These are phyloP conservation scores for Hirtodrosophila trivittata DNA, from an alignment of 2,888 invertebrate genomes.

Conservation along the genomic window DNA sequence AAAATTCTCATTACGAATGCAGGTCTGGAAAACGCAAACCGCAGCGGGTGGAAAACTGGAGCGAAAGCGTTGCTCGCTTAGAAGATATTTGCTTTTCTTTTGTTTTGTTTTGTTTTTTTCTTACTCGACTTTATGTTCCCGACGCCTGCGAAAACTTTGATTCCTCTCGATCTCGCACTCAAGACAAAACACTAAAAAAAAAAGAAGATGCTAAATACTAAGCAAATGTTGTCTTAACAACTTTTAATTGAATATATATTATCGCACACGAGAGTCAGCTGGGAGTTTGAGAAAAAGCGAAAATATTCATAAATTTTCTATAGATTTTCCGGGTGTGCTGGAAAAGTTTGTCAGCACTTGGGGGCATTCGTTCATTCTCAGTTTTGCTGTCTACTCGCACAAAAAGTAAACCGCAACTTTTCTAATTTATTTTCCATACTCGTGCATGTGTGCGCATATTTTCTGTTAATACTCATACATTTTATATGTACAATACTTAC, in stretches of 20 bases:
- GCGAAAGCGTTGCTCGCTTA: conserved; percentile 18
- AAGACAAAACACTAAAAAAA: conserved; percentile 12
- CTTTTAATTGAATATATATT: conserved; percentile 73
- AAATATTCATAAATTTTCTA: conserved; percentile 73
- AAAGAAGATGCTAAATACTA: conserved; percentile 51
- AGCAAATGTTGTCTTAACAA: conserved; percentile 65
- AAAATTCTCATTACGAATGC: conserved; percentile 69
- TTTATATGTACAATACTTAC: conserved; percentile 74
- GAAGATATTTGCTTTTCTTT: conserved; percentile 31
- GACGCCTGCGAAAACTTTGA: conserved; percentile 64
- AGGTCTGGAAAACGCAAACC: conserved; percentile 32
- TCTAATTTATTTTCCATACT: conserved; percentile 74
- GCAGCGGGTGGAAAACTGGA: conserved; percentile 11
- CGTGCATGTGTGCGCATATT: conserved; percentile 46
- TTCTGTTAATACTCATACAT: conserved; percentile 50
- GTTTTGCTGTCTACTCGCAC: conserved; percentile 16
- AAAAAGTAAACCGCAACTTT: conserved; percentile 65
- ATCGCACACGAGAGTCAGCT: conserved; percentile 6
- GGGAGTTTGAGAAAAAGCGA: background rate
- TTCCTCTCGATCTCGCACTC: conserved; percentile 26
- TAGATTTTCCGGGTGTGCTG: conserved; percentile 37
- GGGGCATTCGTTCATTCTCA: conserved; percentile 1
- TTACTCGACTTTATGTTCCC: conserved; percentile 30
- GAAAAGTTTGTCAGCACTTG: conserved; percentile 53
- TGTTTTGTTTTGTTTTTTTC: conserved; percentile 20